Evolutionary conservation across 2,113 vertebrate genomes (phyloP).

Genomic region (Pampusana beccarii): DNA sequence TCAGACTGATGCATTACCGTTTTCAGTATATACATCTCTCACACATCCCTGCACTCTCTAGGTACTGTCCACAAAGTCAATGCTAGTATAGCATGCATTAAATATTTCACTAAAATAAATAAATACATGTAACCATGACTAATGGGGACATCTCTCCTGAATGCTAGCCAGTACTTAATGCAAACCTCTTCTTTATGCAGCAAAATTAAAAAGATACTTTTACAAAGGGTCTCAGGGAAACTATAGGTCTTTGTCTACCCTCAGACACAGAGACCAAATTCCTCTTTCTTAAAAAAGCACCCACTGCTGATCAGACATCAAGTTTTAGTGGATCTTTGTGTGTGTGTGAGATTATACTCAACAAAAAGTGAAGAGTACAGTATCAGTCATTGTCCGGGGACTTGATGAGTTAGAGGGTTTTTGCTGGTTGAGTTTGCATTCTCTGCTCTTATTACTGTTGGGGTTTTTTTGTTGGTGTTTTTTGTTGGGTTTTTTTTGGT

Average conservation of each 20-base stretch:
- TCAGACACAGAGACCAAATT: background rate
- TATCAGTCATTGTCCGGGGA: background rate
- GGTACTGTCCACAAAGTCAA: slow-evolving; percentile 19
- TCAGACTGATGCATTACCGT: background rate
- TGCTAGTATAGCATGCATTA: background rate
- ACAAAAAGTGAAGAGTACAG: background rate
- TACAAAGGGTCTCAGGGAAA: background rate
- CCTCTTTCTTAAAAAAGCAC: background rate
- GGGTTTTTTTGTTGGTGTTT: too few species aligned
- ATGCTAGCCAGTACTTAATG: background rate
- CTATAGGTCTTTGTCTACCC: background rate
- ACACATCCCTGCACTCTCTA: slow-evolving; percentile 7
- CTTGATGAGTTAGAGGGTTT: slow-evolving; percentile 25
- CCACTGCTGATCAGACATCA: background rate
- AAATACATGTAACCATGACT: slow-evolving; percentile 7
- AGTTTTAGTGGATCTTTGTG: background rate
- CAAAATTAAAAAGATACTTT: slow-evolving; percentile 11
- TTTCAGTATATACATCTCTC: background rate
- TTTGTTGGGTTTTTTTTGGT: too few species aligned
- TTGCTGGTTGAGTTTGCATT: slow-evolving; percentile 13
- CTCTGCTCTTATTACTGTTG: slow-evolving; percentile 32
- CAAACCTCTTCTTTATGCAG: slow-evolving; percentile 14
- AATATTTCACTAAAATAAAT: slow-evolving; percentile 60
- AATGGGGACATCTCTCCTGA: background rate
- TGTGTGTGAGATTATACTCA: background rate